Conservation (phyloP, 2,797 vertebrate genomes). For the Nyctalus aviator region DNA sequence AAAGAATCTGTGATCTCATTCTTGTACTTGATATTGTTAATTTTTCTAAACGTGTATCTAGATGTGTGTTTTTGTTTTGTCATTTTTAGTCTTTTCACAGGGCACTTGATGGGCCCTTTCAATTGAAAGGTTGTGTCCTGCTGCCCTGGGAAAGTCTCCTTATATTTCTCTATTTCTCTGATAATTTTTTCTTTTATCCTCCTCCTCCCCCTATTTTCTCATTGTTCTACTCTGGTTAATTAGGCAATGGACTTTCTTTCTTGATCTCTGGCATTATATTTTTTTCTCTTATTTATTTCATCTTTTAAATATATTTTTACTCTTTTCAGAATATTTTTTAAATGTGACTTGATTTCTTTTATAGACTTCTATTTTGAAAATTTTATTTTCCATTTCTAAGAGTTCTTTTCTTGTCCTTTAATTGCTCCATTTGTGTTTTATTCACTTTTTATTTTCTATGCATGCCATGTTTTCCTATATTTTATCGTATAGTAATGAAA, state of each 20-base stretch:
- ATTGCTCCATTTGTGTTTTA: neutral
- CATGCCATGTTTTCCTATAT: neutral
- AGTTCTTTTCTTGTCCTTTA: neutral
- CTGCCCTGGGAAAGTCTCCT: neutral
- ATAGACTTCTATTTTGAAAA: neutral
- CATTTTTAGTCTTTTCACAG: neutral
- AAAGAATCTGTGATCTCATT: neutral
- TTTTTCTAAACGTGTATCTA: neutral
- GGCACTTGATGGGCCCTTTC: neutral
- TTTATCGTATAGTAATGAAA: neutral
- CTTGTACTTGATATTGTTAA: conserved; percentile 2
- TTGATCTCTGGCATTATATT: neutral
- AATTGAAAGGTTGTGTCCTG: neutral
- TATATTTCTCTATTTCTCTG: neutral
- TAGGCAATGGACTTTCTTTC: neutral
- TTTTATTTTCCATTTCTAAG: neutral
- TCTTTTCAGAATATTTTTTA: neutral
- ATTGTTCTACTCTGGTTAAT: neutral
- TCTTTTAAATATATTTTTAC: neutral
- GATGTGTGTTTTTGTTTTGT: neutral
- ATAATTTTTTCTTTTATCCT: neutral
- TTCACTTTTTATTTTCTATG: neutral
- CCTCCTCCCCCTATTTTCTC: neutral
- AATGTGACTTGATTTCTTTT: conserved; percentile 10
- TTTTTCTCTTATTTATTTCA: conserved; percentile 8